Base-by-base conservation (phyloP, 2,797 vertebrate genomes). In the Myotis vivesi region DNA sequence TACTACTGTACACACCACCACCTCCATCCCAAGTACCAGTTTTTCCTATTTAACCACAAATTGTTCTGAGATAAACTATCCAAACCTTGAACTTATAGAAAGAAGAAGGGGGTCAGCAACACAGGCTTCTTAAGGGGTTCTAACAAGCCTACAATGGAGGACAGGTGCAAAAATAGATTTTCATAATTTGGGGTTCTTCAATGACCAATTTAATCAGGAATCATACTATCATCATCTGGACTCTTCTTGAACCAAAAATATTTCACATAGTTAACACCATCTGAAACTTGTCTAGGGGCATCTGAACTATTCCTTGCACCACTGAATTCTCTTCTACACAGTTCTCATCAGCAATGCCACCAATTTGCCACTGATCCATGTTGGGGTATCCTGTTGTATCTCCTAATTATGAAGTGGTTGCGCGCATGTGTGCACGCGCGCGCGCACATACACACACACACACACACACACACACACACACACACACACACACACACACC, bases 31-130 rank as follows among this genome's bases (percentile, higher is more conserved):
- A 80, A 87, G 36, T 76, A 94, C 15, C 79, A 88, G 12, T 62
- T 86, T 96, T 49, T 33, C 33, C 41, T 75, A 95, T 33, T 81
- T 92, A 95, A 91, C 53, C 89, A 76, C n/a, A 79, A 76, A 82
- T 46, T 36, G 4, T 92, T 87, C 25, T 86, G n/a, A 71, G 83
- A 94, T 71, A 85, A 72, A 94, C 71, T 81, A 95, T 53, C 77
- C 88, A 94, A 92, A 75, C 62, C 57, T 57, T 87, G 86, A 96
- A 62, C 68, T 95, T 94, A 72, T 77, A 93, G 55, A 93, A 96
- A 76, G 53, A 89, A 95, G 53, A 92, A 92, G 41, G 28, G 25
- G 41, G 36, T 72, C 41, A 91, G 46, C 53, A 84, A 91, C 84
- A 86, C 38, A 87, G 12, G 20, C 23, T 94, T 92, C 87, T 96